These are phyloP conservation scores for Pseudomyrmex gracilis DNA, from an alignment of 1,140 invertebrate species.

Conservation along the genomic window DNA sequence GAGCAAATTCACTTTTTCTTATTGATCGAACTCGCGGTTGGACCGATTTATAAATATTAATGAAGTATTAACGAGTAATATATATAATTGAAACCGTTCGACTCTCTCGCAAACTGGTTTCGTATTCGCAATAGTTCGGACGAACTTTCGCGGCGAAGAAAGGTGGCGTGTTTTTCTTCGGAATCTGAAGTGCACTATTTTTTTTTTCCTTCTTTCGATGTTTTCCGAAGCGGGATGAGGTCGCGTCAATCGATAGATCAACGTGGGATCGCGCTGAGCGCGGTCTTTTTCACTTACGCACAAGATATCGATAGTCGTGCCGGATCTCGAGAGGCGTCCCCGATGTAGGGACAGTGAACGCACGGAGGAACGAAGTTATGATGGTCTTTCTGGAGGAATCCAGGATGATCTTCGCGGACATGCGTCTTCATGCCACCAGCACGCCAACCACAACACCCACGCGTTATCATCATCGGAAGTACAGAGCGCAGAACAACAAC, in stretches of 20 bases:
- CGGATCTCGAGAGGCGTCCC: conserved; percentile 67
- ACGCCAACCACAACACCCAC: conserved; percentile 82
- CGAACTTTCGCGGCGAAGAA: neutral
- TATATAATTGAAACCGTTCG: neutral
- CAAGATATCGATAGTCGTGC: conserved; percentile 59
- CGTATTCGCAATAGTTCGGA: neutral
- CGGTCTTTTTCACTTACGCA: conserved; percentile 39
- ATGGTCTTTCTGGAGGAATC: conserved; percentile 85
- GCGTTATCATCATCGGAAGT: conserved; percentile 79
- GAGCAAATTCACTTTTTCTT: too few relatives aligned
- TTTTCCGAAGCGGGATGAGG: conserved; percentile 40
- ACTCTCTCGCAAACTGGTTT: neutral
- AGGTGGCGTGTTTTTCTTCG: neutral
- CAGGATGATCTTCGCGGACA: conserved; percentile 84
- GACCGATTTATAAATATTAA: conserved; percentile 26
- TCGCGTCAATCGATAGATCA: conserved; percentile 7
- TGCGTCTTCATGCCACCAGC: conserved; percentile 84
- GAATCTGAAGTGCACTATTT: neutral
- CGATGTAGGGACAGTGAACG: conserved; percentile 77
- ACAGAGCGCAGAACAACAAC: conserved; percentile 83
- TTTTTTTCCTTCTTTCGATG: conserved; percentile 13
- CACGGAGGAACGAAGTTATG: conserved; percentile 65
- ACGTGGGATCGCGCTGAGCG: conserved; percentile 36
- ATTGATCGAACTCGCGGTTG: neutral
- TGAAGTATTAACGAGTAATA: conserved; percentile 29